phyloP scores from a whole-genome alignment of 2,888 invertebrate genomes.

The Pyrocoelia pectoralis region DNA sequence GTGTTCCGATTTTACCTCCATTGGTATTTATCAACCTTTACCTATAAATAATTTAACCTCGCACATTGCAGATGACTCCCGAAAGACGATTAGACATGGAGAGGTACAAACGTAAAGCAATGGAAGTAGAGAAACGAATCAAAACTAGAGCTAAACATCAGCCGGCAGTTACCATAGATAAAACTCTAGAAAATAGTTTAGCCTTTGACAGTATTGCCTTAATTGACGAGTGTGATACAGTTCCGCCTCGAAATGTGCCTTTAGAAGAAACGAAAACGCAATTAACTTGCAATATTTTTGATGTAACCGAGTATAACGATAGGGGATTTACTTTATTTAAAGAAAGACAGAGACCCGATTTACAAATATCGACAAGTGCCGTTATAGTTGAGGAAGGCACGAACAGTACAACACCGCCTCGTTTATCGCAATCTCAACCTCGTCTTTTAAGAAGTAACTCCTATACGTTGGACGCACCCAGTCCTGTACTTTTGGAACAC shows the following conservation, averaged over 20 bases:
- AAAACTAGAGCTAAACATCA: constrained; percentile 56
- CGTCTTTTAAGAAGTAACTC: constrained; percentile 75
- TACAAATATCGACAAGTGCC: constrained; percentile 32
- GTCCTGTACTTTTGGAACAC: constrained; percentile 75
- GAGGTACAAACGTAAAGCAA: constrained; percentile 71
- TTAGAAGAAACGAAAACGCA: constrained; percentile 24
- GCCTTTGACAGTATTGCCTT: constrained; percentile 39
- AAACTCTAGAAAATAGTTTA: constrained; percentile 37
- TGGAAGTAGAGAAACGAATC: constrained; percentile 69
- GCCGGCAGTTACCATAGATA: constrained; percentile 5
- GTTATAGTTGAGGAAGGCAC: neutral
- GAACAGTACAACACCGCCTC: too few species aligned
- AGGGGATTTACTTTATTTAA: constrained; percentile 26
- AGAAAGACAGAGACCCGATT: constrained; percentile 25
- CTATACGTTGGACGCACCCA: constrained; percentile 79
- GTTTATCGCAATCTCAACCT: constrained; percentile 58
- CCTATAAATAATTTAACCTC: neutral
- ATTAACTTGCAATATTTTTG: constrained; percentile 49
- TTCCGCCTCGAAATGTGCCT: constrained; percentile 33
- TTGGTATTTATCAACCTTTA: constrained; percentile 63
- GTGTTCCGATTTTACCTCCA: constrained; percentile 77
- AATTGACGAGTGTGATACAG: constrained; percentile 10
- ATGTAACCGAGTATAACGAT: constrained; percentile 49
- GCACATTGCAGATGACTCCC: constrained; percentile 67
- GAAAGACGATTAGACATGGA: constrained; percentile 71